Percentiles rank a stretch among this genome's conserved stretches.
Conservation (phyloP, 2,113 vertebrate species). For the Aviceda subcristata region DNA sequence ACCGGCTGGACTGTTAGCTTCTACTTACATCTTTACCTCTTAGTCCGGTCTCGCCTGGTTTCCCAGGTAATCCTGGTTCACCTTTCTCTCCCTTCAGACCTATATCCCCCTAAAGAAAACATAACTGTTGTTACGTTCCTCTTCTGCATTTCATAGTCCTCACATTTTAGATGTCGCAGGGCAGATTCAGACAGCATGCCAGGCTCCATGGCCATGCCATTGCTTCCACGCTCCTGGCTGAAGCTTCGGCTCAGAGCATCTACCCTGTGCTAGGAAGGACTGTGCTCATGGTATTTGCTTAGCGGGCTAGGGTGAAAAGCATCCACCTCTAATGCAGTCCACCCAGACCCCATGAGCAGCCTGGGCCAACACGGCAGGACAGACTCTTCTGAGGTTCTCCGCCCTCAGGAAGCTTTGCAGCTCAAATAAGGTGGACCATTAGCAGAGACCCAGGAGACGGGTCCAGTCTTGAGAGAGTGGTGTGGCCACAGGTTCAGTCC, state of each 20-base stretch:
- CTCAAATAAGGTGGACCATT: neutral
- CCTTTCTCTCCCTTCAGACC: constrained; percentile 82
- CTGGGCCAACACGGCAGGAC: neutral
- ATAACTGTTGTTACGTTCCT: neutral
- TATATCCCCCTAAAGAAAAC: constrained; percentile 74
- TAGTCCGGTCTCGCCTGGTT: constrained; percentile 80
- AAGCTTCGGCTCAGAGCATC: neutral
- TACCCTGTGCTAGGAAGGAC: neutral
- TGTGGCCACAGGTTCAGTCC: neutral
- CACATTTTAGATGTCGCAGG: rapidly evolving
- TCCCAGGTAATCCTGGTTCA: constrained; percentile 70
- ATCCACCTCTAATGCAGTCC: neutral
- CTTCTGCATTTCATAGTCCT: neutral
- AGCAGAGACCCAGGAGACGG: neutral
- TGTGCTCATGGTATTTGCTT: neutral
- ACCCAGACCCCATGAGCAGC: rapidly evolving
- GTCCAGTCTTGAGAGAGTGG: rapidly evolving
- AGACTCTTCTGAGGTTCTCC: neutral
- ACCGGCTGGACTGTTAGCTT: neutral
- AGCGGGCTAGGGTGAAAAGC: neutral
- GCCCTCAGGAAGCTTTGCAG: neutral
- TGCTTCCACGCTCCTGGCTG: neutral
- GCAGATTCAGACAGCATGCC: neutral
- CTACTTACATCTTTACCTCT: constrained; percentile 96
- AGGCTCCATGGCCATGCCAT: neutral